Percentiles rank a stretch among this genome's conserved stretches.
phyloP scores from a whole-genome alignment of 2,888 invertebrate genomes.

The Pheosia tremula region DNA sequence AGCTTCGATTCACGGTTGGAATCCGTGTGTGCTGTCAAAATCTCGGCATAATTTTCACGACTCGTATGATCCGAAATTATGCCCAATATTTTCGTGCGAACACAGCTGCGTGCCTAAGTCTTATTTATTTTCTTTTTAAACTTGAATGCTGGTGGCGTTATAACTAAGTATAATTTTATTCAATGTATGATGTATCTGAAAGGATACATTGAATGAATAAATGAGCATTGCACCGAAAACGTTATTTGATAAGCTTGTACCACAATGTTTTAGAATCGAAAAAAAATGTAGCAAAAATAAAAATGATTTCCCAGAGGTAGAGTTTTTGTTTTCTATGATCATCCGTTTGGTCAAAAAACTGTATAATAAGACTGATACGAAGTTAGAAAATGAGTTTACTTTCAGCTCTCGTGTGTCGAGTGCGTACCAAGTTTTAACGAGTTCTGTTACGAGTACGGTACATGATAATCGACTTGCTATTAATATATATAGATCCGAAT shows the following conservation, averaged over 20 bases:
- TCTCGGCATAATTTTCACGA: constrained; percentile 29
- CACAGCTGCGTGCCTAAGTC: constrained; percentile 28
- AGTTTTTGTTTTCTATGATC: constrained; percentile 14
- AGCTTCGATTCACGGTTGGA: constrained; percentile 10
- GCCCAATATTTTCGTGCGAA: constrained; percentile 41
- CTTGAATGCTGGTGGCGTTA: not conserved
- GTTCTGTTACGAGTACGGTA: constrained; percentile 16
- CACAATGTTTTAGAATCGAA: not conserved
- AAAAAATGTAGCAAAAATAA: constrained; percentile 20
- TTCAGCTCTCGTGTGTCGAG: constrained; percentile 4
- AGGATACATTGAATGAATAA: no score
- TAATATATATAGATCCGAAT: no score
- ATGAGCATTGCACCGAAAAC: no score
- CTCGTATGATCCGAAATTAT: constrained; percentile 45
- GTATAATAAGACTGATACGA: constrained; percentile 13
- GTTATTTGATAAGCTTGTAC: no score
- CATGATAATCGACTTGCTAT: constrained; percentile 4
- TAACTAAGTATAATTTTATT: not conserved
- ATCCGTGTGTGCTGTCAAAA: constrained; percentile 17
- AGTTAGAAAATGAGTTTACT: constrained; percentile 25
- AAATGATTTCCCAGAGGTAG: constrained; percentile 33
- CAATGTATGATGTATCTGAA: not conserved
- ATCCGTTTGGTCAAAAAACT: constrained; percentile 2
- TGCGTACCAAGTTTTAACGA: constrained; percentile 27
- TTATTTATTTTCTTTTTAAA: not conserved